Conservation (phyloP, 2,888 invertebrate genomes). For the Strigamia transsilvanica region DNA sequence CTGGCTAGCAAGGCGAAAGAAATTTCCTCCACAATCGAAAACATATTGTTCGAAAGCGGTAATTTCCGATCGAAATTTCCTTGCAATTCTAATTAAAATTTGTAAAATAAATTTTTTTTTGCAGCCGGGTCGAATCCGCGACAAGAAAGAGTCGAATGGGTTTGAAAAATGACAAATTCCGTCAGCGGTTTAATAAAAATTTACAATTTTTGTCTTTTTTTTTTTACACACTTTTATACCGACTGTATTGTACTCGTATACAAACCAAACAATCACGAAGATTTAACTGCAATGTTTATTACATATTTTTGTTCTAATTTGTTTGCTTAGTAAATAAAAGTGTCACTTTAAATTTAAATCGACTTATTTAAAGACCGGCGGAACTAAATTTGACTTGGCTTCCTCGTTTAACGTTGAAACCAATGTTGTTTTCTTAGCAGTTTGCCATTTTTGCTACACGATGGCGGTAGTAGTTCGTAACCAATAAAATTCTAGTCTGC, state of each 20-base stretch:
- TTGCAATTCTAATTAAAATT: too few relatives aligned
- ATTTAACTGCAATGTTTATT: too few relatives aligned
- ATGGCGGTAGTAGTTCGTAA: neutral
- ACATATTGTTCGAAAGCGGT: constrained; percentile 1
- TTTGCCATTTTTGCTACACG: constrained; percentile 28
- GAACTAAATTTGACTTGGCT: constrained; percentile 6
- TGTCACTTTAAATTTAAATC: neutral
- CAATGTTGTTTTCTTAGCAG: neutral
- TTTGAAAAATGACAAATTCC: neutral
- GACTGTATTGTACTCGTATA: neutral
- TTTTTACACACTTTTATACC: neutral
- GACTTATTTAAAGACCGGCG: neutral
- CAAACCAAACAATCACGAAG: neutral
- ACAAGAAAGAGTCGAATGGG: constrained; percentile 1
- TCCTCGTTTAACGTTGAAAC: neutral
- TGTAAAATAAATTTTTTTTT: neutral
- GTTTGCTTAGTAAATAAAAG: neutral
- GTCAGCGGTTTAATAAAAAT: neutral
- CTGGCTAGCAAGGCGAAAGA: constrained; percentile 13
- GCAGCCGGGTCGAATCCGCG: neutral
- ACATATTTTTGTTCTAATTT: neutral
- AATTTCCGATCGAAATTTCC: neutral
- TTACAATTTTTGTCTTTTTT: neutral
- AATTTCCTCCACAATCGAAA: neutral
- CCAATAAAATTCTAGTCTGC: neutral